Evolutionary conservation across 2,888 invertebrate species (phyloP).

Genomic region (Apoda limacodes): DNA sequence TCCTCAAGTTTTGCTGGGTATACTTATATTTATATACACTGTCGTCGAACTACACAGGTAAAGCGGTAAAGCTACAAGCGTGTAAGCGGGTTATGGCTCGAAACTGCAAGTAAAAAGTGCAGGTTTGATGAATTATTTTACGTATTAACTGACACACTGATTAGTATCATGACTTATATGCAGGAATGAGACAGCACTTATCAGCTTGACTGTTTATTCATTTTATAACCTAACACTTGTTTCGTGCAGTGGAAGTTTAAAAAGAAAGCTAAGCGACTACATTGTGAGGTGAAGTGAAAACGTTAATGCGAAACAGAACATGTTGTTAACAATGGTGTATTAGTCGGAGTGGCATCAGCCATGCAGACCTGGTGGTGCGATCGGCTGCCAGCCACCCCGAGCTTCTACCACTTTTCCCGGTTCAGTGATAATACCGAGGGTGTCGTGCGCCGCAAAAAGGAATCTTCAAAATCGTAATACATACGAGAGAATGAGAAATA

Average conservation of each 20-base stretch:
- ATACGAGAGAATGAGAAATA: too few relatives aligned
- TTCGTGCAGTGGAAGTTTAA: conserved; percentile 16
- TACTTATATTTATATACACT: too few relatives aligned
- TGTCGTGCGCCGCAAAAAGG: conserved; percentile 10
- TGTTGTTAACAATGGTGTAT: conserved; percentile 39
- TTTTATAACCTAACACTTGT: conserved; percentile 5
- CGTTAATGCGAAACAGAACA: conserved; percentile 4
- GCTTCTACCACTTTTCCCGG: conserved; percentile 20
- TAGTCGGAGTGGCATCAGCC: conserved; percentile 53
- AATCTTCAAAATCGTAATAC: too few relatives aligned
- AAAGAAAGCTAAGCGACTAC: conserved; percentile 46
- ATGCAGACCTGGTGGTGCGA: conserved; percentile 60
- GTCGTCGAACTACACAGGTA: too few relatives aligned
- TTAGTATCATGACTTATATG: too few relatives aligned
- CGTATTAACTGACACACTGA: too few relatives aligned
- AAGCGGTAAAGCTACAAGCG: conserved; percentile 40
- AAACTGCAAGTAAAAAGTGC: too few relatives aligned
- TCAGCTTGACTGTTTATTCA: too few relatives aligned
- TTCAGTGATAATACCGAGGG: conserved; percentile 15
- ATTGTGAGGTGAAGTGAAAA: too few relatives aligned
- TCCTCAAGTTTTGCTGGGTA: too few relatives aligned
- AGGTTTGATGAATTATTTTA: too few relatives aligned
- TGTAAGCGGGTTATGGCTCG: conserved; percentile 47
- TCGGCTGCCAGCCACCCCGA: conserved; percentile 28
- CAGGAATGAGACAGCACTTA: too few relatives aligned